Base-by-base conservation (phyloP, 2,888 invertebrate genomes). In the Pycnomerus fuliginosus region DNA sequence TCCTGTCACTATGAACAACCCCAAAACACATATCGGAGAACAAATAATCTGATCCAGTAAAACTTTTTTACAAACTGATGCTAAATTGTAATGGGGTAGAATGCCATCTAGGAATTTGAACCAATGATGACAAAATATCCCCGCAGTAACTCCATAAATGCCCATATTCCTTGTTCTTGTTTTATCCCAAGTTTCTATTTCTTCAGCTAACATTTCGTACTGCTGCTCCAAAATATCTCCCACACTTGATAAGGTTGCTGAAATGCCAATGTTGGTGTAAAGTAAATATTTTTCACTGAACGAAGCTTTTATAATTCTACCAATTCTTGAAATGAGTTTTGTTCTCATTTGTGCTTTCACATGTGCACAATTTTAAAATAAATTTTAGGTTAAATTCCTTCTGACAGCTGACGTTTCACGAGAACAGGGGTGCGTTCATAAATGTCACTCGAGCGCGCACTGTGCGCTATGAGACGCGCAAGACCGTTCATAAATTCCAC, bases 111-210 rank as follows among this genome's bases (percentile, higher is more conserved):
- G 72, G 50, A 81, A 75, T 42, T 79, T 78, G 67, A 95, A 95
- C 91, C 93, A 94, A 66, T 84, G 83, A 67, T 95, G 95, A 61
- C 88, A 87, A 16, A 90, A 74, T 4, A 87, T 69, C 14, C 93
- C 94, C 3, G 90, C 81, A 2, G 84, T 79, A 30, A 83, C 72
- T 1, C 93, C 94, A 4, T 89, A 85, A 16, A 83, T 69, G 2
- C 84, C 81, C 87, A 94, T 91, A 46, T 90, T 83, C 11, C 70
- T 67, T 0, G 89, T 87, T 45, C 94, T 78, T 12, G 61, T 64
- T 3, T 62, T 62, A 60, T 84, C 80, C 76, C 80, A 84, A 44
- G 68, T 68, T 2, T 77, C 69, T 47, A 80, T 71, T 41, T 82
- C 76, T 13, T 76, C 73, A 50, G 67, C 76, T 33, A 78, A 66